phyloP scores from a whole-genome alignment of 2,797 vertebrate genomes.

The Neosilurus mollespiculum region DNA sequence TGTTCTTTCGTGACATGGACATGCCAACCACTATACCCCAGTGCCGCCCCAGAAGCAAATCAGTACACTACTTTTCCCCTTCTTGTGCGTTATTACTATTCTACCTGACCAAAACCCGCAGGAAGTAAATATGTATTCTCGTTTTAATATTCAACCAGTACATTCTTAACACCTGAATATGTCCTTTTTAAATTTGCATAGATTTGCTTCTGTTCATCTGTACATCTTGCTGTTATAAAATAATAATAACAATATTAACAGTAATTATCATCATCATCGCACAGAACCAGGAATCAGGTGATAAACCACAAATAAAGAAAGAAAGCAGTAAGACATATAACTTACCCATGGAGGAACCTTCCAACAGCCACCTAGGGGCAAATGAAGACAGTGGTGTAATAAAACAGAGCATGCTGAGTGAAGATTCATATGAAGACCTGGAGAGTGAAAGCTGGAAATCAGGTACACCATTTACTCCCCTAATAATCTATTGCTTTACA shows the following conservation, averaged over 20 bases:
- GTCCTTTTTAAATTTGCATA: not conserved
- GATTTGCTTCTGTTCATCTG: not conserved
- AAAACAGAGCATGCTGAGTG: not conserved
- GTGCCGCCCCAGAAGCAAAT: not conserved
- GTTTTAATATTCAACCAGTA: not conserved
- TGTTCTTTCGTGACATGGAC: not conserved
- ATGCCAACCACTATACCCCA: too few relatives aligned
- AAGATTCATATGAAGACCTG: not conserved
- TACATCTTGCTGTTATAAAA: not conserved
- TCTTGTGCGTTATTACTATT: not conserved
- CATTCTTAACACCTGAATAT: not conserved
- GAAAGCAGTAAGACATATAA: not conserved
- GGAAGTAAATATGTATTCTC: not conserved
- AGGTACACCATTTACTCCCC: not conserved
- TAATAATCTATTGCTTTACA: not conserved
- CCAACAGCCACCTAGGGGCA: not conserved
- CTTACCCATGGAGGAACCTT: too few relatives aligned
- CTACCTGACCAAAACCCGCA: not conserved
- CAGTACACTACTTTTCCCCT: not conserved
- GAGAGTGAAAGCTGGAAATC: not conserved
- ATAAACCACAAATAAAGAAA: not conserved
- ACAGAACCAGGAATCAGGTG: not conserved
- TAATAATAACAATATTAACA: not conserved
- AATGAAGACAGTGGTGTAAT: not conserved
- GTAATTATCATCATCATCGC: not conserved